Evolutionary conservation across 2,888 invertebrate species (phyloP), one percentile per base, ranked within the genome.

Genomic region (Vandiemenella viatica): DNA sequence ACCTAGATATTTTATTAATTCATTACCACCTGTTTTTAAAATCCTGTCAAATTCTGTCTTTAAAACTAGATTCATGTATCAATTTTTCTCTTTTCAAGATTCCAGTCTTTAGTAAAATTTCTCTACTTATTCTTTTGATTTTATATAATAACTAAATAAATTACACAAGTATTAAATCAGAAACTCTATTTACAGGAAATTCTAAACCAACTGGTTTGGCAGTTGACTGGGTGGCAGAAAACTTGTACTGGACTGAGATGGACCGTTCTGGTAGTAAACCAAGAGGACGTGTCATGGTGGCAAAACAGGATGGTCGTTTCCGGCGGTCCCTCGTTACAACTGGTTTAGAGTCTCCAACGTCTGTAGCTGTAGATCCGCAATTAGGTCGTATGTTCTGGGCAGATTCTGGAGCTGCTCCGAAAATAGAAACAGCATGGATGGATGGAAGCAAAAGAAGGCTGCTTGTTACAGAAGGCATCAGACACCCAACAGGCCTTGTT

Each of bases 401-500:
- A 0, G 95, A 97, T 65, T 83, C 87, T 1, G 92, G 95, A 5
- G 80, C 82, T 0, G 80, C 80, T 3, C 89, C 92, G 0, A 96
- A 93, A 67, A 92, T 98, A 53, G 96, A 96, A 65, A 78, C 83
- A 4, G 79, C 92, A 2, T 96, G 95, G 91, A 90, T 97, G 92
- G 96, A 95, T 62, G 97, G 97, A 0, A 85, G 83, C 0, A 85
- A 89, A 63, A 75, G 93, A 2, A 73, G 82, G 47, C 79, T 84
- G 0, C 65, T 98, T 3, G 81, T 93, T 6, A 79, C 82, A 0
- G 88, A 88, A 52, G 77, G 77, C 52, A 76, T 97, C 20, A 75
- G 88, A 19, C 84, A 86, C 60, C 97, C 97, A 0, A 79, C 89
- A 0, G 92, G 93, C 0, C 65, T 98, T 8, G 77, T 92, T 0